Conservation (phyloP, 1,140 invertebrate genomes). For the Lineus longissimus region DNA sequence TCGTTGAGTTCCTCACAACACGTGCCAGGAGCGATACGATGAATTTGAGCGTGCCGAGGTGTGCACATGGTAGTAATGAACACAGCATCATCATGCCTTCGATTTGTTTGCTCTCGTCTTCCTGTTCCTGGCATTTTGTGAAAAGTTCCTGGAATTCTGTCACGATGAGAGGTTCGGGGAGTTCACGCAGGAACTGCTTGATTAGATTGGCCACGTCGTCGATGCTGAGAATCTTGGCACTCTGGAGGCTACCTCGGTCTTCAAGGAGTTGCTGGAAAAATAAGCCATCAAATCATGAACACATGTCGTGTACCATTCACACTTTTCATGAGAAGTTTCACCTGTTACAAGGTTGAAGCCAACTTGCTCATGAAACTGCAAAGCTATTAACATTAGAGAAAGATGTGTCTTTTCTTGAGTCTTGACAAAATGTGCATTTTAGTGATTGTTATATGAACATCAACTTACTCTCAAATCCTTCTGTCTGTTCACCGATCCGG, state of each 20-base stretch:
- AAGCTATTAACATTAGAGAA: too few species aligned
- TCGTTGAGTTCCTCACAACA: conserved; percentile 61
- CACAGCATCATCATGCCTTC: conserved; percentile 63
- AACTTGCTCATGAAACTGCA: too few species aligned
- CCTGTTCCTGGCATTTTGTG: conserved; percentile 59
- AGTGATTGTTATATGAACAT: too few species aligned
- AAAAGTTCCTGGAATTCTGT: conserved; percentile 69
- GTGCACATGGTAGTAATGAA: conserved; percentile 62
- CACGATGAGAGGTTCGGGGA: conserved; percentile 78
- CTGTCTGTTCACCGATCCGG: conserved; percentile 74
- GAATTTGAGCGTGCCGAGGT: conserved; percentile 67
- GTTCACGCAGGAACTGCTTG: conserved; percentile 74
- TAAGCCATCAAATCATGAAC: conserved; percentile 18
- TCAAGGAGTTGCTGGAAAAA: conserved; percentile 46
- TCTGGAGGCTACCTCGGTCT: conserved; percentile 34
- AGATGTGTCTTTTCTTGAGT: too few species aligned
- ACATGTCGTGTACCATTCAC: neutral
- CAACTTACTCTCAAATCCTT: conserved; percentile 71
- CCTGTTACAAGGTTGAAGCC: too few species aligned
- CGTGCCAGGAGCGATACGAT: conserved; percentile 64
- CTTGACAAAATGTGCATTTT: too few species aligned
- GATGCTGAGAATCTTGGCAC: conserved; percentile 54
- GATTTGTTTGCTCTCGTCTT: conserved; percentile 44
- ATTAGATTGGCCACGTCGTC: conserved; percentile 75
- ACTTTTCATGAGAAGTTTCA: too few species aligned